Conservation (phyloP, 1,140 invertebrate genomes). For the Temnothorax nylanderi region DNA sequence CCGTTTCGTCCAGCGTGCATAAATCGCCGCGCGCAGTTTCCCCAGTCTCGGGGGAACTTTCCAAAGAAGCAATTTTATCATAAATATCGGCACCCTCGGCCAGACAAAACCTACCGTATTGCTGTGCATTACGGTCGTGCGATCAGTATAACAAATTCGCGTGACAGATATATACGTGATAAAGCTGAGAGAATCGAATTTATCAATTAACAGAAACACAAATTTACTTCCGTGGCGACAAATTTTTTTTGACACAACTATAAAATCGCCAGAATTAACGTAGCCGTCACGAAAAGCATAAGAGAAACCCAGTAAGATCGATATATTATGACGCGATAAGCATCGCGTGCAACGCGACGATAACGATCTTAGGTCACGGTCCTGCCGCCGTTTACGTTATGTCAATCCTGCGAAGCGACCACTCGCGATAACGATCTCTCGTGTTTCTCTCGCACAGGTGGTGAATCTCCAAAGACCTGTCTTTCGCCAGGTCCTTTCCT, state of each 20-base stretch:
- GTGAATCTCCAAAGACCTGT: constrained; percentile 6
- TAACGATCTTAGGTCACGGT: constrained; percentile 47
- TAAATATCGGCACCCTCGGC: constrained; percentile 75
- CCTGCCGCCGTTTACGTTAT: constrained; percentile 32
- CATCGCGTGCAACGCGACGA: constrained; percentile 44
- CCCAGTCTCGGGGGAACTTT: constrained; percentile 77
- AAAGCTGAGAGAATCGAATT: background rate
- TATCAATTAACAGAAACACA: background rate
- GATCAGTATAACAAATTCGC: constrained; percentile 23
- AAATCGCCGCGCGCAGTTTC: constrained; percentile 70
- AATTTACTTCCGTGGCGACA: background rate
- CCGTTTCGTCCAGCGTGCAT: constrained; percentile 59
- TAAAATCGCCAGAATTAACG: background rate
- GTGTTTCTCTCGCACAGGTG: constrained; percentile 26
- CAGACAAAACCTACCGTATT: constrained; percentile 16
- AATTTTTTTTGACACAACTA: background rate
- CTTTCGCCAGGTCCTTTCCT: background rate
- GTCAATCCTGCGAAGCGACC: constrained; percentile 35
- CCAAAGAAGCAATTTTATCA: constrained; percentile 73
- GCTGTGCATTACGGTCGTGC: background rate
- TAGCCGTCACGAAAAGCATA: background rate
- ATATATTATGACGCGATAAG: constrained; percentile 42
- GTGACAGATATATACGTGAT: background rate
- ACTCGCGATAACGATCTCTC: constrained; percentile 49
- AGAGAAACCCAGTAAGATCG: background rate